These are phyloP conservation scores for Helostoma temminkii DNA, from an alignment of 2,797 vertebrate genomes.

Conservation along the genomic window DNA sequence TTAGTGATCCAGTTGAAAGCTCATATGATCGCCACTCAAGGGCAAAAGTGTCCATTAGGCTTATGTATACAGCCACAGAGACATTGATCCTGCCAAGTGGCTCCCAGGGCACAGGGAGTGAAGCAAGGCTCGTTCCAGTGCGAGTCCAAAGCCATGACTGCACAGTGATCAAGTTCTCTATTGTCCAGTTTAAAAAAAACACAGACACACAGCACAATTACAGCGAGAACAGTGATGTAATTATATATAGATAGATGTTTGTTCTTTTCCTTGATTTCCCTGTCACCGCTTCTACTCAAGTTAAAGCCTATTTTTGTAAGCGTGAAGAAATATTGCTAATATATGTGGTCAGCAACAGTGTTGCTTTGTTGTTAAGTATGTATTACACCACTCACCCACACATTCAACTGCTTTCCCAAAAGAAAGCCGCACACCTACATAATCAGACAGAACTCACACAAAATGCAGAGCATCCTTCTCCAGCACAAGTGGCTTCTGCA, in stretches of 20 bases:
- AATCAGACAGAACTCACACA: conserved; percentile 61
- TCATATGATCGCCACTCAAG: conserved; percentile 82
- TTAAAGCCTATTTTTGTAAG: conserved; percentile 1
- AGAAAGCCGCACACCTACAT: conserved; percentile 67
- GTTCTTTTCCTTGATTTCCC: conserved; percentile 17
- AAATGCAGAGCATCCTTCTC: conserved; percentile 45
- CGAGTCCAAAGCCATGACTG: conserved; percentile 51
- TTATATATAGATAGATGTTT: conserved; percentile 88
- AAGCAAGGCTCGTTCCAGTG: conserved; percentile 43
- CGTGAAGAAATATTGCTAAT: conserved; percentile 23
- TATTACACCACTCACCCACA: conserved; percentile 70
- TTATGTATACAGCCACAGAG: conserved; percentile 74
- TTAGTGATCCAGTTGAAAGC: conserved; percentile 71
- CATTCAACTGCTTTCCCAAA: conserved; percentile 44
- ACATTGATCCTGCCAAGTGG: conserved; percentile 73
- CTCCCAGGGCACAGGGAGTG: conserved; percentile 68
- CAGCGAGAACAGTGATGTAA: conserved; percentile 60
- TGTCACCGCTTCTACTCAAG: conserved; percentile 67
- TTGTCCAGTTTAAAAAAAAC: conserved; percentile 82
- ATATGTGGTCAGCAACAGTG: conserved; percentile 35
- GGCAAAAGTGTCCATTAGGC: conserved; percentile 67
- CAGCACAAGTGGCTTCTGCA: conserved; percentile 40
- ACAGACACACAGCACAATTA: conserved; percentile 1
- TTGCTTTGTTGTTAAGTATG: conserved; percentile 43
- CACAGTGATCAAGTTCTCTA: conserved; percentile 65